Conservation (phyloP, 2,797 vertebrate species). For the Varecia variegata region DNA sequence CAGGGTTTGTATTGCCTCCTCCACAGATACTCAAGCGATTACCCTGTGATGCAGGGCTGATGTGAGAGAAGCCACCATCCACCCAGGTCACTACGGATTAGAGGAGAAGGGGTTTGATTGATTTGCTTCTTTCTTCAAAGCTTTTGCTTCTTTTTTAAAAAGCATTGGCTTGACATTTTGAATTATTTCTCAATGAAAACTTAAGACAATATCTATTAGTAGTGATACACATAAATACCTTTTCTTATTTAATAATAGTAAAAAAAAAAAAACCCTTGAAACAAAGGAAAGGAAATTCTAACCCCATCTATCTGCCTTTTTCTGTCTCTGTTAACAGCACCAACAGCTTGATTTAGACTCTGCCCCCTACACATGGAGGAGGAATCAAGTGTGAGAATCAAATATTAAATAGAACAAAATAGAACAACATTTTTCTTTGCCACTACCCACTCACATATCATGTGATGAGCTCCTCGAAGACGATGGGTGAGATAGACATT, state of each 20-base stretch:
- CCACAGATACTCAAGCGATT: not conserved
- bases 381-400: not conserved
- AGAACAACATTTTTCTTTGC: too few relatives aligned
- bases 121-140: not conserved
- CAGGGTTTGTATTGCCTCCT: not conserved
- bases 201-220: conserved; percentile 71
- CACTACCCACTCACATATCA: not conserved
- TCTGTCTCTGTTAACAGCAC: not conserved
- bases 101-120: not conserved
- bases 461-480: not conserved
- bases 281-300: conserved; percentile 76
- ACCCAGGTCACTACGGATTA: not conserved
- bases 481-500: not conserved
- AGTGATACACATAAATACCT: conserved; percentile 59
- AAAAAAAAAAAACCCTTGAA: not conserved
- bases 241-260: conserved; percentile 36
- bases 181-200: conserved; percentile 63
- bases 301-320: not conserved
- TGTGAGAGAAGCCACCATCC: accelerated
- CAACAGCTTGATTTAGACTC: not conserved
- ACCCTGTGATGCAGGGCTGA: not conserved
- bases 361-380: not conserved
- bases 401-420: not conserved
- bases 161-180: not conserved
- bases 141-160: not conserved